Percentiles rank a stretch among this genome's conserved stretches.
These are phyloP conservation scores for Rostratula benghalensis DNA, from an alignment of 2,113 vertebrate genomes.

Conservation along the genomic window DNA sequence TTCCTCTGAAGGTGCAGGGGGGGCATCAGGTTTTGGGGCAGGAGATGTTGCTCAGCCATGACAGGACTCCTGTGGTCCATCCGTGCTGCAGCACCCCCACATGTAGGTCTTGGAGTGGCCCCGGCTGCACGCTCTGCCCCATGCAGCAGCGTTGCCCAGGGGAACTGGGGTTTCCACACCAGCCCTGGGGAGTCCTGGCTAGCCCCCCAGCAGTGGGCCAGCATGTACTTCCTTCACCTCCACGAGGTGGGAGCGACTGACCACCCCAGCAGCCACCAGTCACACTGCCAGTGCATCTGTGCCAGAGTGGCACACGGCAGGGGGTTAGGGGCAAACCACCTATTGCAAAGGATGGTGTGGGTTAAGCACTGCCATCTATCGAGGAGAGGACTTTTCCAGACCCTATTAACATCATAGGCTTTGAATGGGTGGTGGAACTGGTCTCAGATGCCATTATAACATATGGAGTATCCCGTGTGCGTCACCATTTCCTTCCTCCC, in stretches of 20 bases:
- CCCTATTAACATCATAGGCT: background rate
- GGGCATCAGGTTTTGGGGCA: background rate
- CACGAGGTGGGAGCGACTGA: background rate
- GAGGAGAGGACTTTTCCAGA: background rate
- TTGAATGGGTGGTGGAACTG: background rate
- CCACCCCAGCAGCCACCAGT: background rate
- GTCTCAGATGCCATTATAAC: background rate
- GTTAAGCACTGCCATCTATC: background rate
- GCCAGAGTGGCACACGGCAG: background rate
- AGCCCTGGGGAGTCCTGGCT: background rate
- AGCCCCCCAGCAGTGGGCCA: background rate
- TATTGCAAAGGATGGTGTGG: background rate
- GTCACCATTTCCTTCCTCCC: fast-evolving
- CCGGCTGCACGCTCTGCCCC: background rate
- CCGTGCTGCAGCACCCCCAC: background rate
- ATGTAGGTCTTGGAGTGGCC: background rate
- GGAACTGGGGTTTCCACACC: fast-evolving
- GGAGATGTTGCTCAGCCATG: background rate
- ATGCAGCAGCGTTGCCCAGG: background rate
- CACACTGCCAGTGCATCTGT: background rate
- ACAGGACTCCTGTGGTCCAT: background rate
- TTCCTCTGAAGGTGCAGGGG: background rate
- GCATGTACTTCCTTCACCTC: background rate
- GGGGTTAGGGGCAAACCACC: background rate
- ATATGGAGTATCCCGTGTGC: background rate